Evolutionary conservation across 53 echinoderm and acorn worm genomes (phyloP).

Genomic region (Echinarachnius parma): DNA sequence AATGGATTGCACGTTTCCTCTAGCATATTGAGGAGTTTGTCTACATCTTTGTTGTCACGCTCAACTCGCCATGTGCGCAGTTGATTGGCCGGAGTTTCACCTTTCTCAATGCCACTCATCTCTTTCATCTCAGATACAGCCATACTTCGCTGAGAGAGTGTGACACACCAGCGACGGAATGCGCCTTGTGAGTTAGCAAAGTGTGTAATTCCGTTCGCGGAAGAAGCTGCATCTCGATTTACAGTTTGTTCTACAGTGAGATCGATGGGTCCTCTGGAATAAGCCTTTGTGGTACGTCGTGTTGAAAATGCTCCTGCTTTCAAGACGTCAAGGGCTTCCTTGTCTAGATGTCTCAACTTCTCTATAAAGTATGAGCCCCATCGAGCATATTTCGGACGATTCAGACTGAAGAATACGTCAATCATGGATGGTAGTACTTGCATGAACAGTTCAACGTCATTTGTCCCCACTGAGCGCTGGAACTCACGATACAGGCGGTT

Average conservation of each 20-base stretch:
- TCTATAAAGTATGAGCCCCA: slow-evolving; percentile 48
- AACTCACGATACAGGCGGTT: slow-evolving; percentile 54
- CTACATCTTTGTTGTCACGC: slow-evolving; percentile 28
- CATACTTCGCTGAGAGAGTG: slow-evolving; percentile 31
- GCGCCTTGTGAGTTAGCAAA: slow-evolving; percentile 1
- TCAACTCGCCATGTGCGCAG: slow-evolving; percentile 19
- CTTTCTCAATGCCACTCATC: slow-evolving; percentile 18
- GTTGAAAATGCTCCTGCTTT: slow-evolving; percentile 17
- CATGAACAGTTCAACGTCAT: slow-evolving; percentile 40
- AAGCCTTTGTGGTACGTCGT: neutral
- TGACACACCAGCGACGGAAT: slow-evolving; percentile 40
- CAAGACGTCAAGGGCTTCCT: slow-evolving; percentile 17
- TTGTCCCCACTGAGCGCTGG: slow-evolving; percentile 48
- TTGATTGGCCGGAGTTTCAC: slow-evolving; percentile 29
- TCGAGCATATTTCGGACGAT: slow-evolving; percentile 63
- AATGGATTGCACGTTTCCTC: neutral
- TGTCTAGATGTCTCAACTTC: slow-evolving; percentile 27
- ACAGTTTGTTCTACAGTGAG: slow-evolving; percentile 8
- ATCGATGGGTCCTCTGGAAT: slow-evolving; percentile 1
- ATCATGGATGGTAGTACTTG: slow-evolving; percentile 41
- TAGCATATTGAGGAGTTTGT: neutral
- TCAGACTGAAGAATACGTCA: slow-evolving; percentile 50
- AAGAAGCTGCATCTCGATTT: slow-evolving; percentile 56
- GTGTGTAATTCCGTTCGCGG: slow-evolving; percentile 44
- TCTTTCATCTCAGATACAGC: slow-evolving; percentile 43